A percentile compares a stretch with the other conserved stretches of the same genome.
Conservation (phyloP, 1,140 invertebrate species). For the Rhopalosiphum maidis region DNA sequence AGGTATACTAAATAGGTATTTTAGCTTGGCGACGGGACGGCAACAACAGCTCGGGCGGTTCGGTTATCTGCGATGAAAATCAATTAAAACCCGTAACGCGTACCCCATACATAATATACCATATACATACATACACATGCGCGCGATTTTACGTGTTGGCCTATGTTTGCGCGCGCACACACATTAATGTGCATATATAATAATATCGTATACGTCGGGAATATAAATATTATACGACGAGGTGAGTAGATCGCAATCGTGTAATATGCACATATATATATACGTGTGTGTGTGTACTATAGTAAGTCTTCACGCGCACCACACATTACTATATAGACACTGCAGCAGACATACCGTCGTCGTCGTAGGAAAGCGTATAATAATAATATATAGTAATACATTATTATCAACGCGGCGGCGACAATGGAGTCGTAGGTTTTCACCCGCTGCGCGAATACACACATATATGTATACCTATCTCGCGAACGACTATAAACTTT, state of each 20-base stretch:
- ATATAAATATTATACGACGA: slow-evolving; percentile 15
- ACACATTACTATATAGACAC: background rate
- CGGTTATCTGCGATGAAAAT: slow-evolving; percentile 26
- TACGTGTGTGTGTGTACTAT: background rate
- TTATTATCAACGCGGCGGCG: background rate
- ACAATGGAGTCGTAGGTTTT: slow-evolving; percentile 25
- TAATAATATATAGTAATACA: background rate
- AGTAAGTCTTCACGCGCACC: background rate
- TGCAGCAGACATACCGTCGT: background rate
- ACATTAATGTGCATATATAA: background rate
- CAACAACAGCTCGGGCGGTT: background rate
- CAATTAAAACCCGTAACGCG: slow-evolving; percentile 41
- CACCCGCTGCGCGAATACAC: background rate
- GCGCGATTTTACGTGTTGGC: background rate
- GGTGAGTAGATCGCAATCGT: slow-evolving; percentile 29
- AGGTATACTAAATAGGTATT: background rate
- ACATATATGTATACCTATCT: background rate
- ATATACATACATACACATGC: background rate
- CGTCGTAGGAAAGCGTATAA: background rate
- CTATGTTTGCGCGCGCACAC: background rate
- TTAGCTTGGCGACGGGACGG: background rate
- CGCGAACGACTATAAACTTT: background rate
- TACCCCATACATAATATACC: background rate
- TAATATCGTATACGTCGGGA: background rate
- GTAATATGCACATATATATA: background rate